Evolutionary conservation across 2,113 vertebrate species (phyloP).

Genomic region (Morone saxatilis): DNA sequence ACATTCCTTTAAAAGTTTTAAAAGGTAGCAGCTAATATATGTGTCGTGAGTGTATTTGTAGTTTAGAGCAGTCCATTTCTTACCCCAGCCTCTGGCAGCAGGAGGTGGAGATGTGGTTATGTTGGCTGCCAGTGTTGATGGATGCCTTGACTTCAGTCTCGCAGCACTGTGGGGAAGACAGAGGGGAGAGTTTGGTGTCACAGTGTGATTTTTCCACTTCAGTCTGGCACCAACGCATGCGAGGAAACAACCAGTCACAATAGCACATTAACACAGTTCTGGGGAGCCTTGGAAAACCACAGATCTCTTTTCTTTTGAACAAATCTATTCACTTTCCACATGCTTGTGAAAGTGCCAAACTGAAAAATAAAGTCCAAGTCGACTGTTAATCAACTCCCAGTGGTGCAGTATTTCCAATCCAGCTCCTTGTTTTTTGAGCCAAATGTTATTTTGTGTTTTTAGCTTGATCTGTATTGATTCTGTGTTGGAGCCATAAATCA

Average conservation of each 20-base stretch:
- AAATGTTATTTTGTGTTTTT: slow-evolving; percentile 13
- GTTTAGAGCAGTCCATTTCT: slow-evolving; percentile 55
- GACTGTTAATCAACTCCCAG: slow-evolving; percentile 6
- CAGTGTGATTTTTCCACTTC: slow-evolving; percentile 29
- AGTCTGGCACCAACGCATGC: neutral
- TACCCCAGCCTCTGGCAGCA: slow-evolving; percentile 92
- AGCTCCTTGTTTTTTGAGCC: neutral
- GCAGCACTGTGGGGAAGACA: slow-evolving; percentile 83
- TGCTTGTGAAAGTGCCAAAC: slow-evolving; percentile 28
- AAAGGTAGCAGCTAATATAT: neutral
- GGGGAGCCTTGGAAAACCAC: slow-evolving; percentile 19
- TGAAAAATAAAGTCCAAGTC: slow-evolving; percentile 14
- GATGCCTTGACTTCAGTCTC: slow-evolving; percentile 87
- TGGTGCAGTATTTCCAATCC: neutral
- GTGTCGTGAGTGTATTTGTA: neutral
- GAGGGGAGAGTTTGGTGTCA: slow-evolving; percentile 38
- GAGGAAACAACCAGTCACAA: slow-evolving; percentile 42
- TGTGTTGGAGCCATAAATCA: slow-evolving; percentile 12
- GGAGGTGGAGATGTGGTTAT: slow-evolving; percentile 89
- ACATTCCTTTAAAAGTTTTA: neutral
- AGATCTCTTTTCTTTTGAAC: slow-evolving; percentile 30
- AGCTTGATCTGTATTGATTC: slow-evolving; percentile 31
- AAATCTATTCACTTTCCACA: slow-evolving; percentile 3
- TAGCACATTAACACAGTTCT: slow-evolving; percentile 26
- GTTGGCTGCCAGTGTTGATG: slow-evolving; percentile 89